Percentiles rank a stretch among this genome's conserved stretches.
These are phyloP conservation scores for Ceratosolen fusciceps DNA, from an alignment of 1,140 invertebrate species.

Conservation along the genomic window DNA sequence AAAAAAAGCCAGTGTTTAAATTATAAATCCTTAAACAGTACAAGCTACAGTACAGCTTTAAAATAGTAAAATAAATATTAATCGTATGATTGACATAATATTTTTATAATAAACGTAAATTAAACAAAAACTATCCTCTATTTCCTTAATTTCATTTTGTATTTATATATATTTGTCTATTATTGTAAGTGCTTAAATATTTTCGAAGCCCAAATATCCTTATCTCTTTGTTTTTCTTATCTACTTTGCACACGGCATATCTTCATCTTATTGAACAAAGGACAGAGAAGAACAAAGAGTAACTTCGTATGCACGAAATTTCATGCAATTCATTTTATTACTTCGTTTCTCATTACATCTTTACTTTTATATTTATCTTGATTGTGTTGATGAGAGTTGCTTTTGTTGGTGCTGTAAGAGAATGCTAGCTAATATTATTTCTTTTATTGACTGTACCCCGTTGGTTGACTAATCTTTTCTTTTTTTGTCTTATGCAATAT, in stretches of 20 bases:
- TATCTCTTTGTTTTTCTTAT: too few relatives aligned
- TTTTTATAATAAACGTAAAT: too few relatives aligned
- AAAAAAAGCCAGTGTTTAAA: too few relatives aligned
- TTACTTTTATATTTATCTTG: not conserved
- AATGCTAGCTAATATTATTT: slow-evolving; percentile 5
- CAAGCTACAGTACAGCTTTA: too few relatives aligned
- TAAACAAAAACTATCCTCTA: too few relatives aligned
- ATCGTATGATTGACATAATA: too few relatives aligned
- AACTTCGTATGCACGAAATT: not conserved
- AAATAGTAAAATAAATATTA: too few relatives aligned
- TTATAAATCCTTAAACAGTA: too few relatives aligned
- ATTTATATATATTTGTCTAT: not conserved
- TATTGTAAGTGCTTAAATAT: too few relatives aligned
- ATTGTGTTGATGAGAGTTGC: not conserved
- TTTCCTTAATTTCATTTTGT: not conserved
- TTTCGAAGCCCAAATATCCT: too few relatives aligned
- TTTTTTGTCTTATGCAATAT: not conserved
- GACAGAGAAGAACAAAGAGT: not conserved
- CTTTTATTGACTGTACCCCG: not conserved
- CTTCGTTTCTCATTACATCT: not conserved
- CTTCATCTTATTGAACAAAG: not conserved
- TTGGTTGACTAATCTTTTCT: not conserved
- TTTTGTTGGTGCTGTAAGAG: not conserved
- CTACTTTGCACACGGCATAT: not conserved
- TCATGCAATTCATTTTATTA: not conserved